Percentiles rank a stretch among this genome's conserved stretches.
Conservation (phyloP, 2,888 invertebrate species). For the Tuta absoluta region DNA sequence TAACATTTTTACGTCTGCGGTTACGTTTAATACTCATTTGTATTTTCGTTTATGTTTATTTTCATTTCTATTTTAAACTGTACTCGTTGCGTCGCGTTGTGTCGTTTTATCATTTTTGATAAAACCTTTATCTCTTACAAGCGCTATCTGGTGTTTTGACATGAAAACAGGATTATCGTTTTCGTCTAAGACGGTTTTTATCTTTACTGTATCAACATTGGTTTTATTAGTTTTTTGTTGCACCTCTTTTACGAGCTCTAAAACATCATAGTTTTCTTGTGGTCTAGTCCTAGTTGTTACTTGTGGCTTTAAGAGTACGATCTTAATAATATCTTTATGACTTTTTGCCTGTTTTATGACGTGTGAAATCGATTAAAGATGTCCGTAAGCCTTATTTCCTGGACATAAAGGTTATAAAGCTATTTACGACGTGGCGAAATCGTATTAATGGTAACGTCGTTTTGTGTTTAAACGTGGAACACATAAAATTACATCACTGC, state of each 20-base stretch:
- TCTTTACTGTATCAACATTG: constrained; percentile 5
- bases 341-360: constrained; percentile 7
- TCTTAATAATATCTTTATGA: constrained; percentile 16
- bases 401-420: constrained; percentile 8
- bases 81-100: background rate
- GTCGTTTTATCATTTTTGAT: constrained; percentile 13
- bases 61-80: background rate
- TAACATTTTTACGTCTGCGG: constrained; percentile 35
- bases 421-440: constrained; percentile 16
- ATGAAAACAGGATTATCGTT: constrained; percentile 19
- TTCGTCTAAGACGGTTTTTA: constrained; percentile 14
- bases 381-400: constrained; percentile 17
- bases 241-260: background rate
- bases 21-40: constrained; percentile 30
- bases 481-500: constrained; percentile 21
- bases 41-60: constrained; percentile 14
- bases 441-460: constrained; percentile 11
- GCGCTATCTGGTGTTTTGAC: constrained; percentile 23
- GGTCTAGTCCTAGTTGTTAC: background rate
- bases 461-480: constrained; percentile 11
- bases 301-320: background rate
- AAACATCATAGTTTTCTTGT: constrained; percentile 7
- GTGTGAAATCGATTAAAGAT: constrained; percentile 18
- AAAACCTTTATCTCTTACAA: background rate
- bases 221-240: constrained; percentile 1